Conservation (phyloP, 2,113 vertebrate genomes). For the Antechinus flavipes region DNA sequence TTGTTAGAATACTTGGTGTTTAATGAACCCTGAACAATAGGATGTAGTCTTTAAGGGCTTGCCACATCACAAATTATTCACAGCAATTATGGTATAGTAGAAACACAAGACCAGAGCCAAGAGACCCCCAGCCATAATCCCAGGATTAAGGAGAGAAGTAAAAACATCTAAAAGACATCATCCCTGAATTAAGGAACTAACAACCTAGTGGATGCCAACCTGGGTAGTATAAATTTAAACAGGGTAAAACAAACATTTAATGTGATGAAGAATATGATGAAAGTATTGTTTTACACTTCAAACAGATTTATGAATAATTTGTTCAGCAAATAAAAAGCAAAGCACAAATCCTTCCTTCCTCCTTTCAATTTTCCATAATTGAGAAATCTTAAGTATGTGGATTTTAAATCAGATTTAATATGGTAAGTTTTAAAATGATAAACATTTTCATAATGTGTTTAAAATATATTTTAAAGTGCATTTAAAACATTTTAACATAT, state of each 20-base stretch:
- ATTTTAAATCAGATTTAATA: slow-evolving; percentile 51
- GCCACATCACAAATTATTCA: slow-evolving; percentile 28
- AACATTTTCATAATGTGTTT: slow-evolving; percentile 38
- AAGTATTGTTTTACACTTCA: slow-evolving; percentile 24
- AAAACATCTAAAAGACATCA: slow-evolving; percentile 9
- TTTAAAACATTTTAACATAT: slow-evolving; percentile 52
- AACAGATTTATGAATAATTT: slow-evolving; percentile 42
- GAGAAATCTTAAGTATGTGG: slow-evolving; percentile 51
- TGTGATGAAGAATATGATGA: slow-evolving; percentile 45
- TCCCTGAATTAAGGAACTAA: slow-evolving; percentile 16
- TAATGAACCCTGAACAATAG: background rate
- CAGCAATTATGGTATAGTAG: slow-evolving; percentile 14
- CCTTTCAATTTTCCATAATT: slow-evolving; percentile 11
- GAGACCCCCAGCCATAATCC: background rate
- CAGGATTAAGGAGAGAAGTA: background rate
- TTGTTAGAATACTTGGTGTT: background rate
- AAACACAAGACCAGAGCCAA: slow-evolving; percentile 12
- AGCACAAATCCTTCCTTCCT: slow-evolving; percentile 31
- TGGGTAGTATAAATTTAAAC: slow-evolving; percentile 41
- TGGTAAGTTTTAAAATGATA: slow-evolving; percentile 32
- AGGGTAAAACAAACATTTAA: slow-evolving; percentile 36
- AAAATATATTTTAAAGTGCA: slow-evolving; percentile 16
- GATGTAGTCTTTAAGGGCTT: background rate
- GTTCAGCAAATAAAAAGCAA: slow-evolving; percentile 29
- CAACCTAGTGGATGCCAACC: slow-evolving; percentile 12